Conservation (phyloP, 2,888 invertebrate genomes). For the Drosophila birchii region DNA sequence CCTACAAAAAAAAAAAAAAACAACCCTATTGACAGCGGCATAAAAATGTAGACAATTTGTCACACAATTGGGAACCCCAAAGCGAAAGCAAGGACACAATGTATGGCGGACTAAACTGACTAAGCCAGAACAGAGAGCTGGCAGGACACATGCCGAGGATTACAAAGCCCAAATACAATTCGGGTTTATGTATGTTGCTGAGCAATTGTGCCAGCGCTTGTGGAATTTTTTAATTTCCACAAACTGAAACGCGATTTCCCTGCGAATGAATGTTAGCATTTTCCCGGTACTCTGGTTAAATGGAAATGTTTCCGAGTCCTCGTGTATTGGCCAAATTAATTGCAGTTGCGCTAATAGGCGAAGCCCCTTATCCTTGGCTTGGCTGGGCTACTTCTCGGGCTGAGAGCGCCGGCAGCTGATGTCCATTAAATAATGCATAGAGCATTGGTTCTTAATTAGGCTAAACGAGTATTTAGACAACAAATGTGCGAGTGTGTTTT, state of each 20-base stretch:
- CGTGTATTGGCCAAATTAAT: slow-evolving; percentile 63
- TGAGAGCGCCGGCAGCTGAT: slow-evolving; percentile 40
- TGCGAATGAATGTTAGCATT: slow-evolving; percentile 45
- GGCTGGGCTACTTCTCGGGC: background rate
- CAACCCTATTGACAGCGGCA: slow-evolving; percentile 50
- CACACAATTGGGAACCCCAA: slow-evolving; percentile 69
- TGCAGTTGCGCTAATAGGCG: slow-evolving; percentile 59
- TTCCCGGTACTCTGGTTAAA: background rate
- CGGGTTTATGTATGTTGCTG: slow-evolving; percentile 13
- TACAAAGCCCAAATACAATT: slow-evolving; percentile 31
- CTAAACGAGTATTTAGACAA: slow-evolving; percentile 35
- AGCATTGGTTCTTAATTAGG: slow-evolving; percentile 60
- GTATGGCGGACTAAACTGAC: slow-evolving; percentile 29
- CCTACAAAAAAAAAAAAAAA: slow-evolving; percentile 1
- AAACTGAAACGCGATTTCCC: slow-evolving; percentile 29
- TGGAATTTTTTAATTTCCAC: slow-evolving; percentile 77
- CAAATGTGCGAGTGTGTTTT: slow-evolving; percentile 11
- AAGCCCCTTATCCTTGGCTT: slow-evolving; percentile 16
- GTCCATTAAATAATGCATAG: slow-evolving; percentile 60
- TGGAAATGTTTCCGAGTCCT: slow-evolving; percentile 6
- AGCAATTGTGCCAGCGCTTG: slow-evolving; percentile 40
- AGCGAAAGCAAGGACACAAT: slow-evolving; percentile 14
- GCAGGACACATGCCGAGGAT: slow-evolving; percentile 67
- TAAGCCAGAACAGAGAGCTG: slow-evolving; percentile 18
- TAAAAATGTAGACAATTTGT: slow-evolving; percentile 72